These are phyloP conservation scores for Apis dorsata DNA, from an alignment of 1,140 invertebrate genomes.

Conservation along the genomic window DNA sequence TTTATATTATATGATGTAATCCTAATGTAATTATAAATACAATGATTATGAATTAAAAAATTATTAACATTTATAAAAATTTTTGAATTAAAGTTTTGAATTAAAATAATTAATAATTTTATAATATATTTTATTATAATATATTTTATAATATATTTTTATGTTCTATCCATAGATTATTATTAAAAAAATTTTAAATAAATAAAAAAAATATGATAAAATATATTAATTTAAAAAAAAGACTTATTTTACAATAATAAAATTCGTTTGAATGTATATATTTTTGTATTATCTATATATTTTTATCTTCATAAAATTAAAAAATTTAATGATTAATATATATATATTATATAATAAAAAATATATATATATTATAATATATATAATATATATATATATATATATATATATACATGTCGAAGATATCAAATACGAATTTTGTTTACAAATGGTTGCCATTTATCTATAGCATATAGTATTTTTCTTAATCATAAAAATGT, in stretches of 20 bases:
- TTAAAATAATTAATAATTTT: background rate
- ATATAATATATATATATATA: too few relatives aligned
- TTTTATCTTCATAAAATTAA: too few relatives aligned
- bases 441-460: slow-evolving; percentile 75
- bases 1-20: background rate
- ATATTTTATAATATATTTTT: background rate
- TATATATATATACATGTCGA: background rate
- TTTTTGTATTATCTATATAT: background rate
- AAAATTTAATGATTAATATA: background rate
- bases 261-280: background rate
- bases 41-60: background rate
- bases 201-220: background rate
- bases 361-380: too few relatives aligned
- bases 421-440: slow-evolving; percentile 46
- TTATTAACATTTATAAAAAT: background rate
- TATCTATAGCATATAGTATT: background rate
- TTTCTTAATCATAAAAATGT: slow-evolving; percentile 63
- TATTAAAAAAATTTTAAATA: background rate
- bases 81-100: background rate
- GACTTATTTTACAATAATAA: background rate
- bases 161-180: background rate
- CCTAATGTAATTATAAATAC: background rate
- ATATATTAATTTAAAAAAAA: background rate
- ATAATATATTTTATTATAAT: background rate
- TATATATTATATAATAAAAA: background rate